Base-by-base conservation (phyloP, 2,797 vertebrate genomes). In the Girardinus metallicus region DNA sequence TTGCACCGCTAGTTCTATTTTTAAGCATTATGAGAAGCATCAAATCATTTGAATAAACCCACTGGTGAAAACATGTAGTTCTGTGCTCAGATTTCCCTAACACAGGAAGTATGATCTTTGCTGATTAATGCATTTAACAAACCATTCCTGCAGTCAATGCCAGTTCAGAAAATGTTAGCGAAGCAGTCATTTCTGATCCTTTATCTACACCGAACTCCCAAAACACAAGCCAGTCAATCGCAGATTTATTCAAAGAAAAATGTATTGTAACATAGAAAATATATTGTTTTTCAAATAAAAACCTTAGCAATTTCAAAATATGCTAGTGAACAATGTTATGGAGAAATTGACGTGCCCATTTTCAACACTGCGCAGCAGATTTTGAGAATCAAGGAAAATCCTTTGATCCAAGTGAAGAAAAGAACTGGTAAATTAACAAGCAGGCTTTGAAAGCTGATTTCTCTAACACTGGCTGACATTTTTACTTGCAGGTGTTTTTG, bases 21-120 rank as follows among this genome's bases (percentile, higher is more conserved):
- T 60, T 62, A 60, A 75, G 18, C 31, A 5, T 3, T 26, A 39
- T 9, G 11, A 26, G 18, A 8, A 13, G 31, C 44, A 66, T 46
- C 21, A 49, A n/a, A 66, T 53, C 43, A 71, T 77, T 46, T 49
- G 34, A 82, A 15, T 70, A 3, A 80, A 13, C 7, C 44, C 16
- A 49, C 0, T 39, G 12, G 11, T 1, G 23, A 16, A 39, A n/a
- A 51, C 15, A 31, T 13, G 60, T 2, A 39, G 46, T 26, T 60
- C 16, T 76, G 15, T 55, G n/a, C 16, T 47, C 2, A 34, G 21
- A 73, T 71, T 80, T 80, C 10, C 5, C 21, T 23, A 49, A 39
- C 44, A 77, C 57, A 47, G 5, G 44, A 64, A 0, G 34, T 15
- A 62, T 49, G 0, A 76, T 66, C 0, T 0, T 46, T 53, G 36